A percentile compares a stretch with the other conserved stretches of the same genome.
phyloP scores from a whole-genome alignment of 2,113 vertebrate genomes.

The Pavo muticus region DNA sequence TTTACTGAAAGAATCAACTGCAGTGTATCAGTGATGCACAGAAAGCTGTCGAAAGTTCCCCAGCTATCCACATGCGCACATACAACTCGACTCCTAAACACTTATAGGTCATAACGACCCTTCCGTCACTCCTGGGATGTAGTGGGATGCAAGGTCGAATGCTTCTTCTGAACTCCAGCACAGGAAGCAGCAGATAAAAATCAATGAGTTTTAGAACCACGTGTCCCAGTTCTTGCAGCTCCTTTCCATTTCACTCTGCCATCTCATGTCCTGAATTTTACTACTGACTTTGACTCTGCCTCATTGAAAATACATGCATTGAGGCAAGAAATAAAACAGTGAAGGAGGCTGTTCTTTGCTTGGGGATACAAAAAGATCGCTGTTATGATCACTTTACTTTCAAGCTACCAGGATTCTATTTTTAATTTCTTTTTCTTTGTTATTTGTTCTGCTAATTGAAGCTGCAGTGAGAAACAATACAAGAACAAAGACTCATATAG shows the following conservation, averaged over 20 bases:
- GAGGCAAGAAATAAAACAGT: conserved; percentile 9
- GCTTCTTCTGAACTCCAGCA: background rate
- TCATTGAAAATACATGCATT: background rate
- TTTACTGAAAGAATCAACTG: background rate
- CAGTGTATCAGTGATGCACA: background rate
- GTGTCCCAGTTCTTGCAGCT: background rate
- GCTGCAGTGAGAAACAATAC: background rate
- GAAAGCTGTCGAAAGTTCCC: background rate
- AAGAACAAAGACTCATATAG: background rate
- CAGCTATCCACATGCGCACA: background rate
- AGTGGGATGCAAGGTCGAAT: background rate
- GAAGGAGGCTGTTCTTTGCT: background rate
- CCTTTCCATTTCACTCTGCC: background rate
- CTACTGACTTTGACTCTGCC: background rate
- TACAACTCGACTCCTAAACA: background rate
- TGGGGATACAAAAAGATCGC: background rate
- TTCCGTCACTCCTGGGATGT: background rate
- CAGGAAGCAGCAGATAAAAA: background rate
- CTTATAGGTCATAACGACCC: background rate
- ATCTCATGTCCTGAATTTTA: background rate
- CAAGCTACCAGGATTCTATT: background rate
- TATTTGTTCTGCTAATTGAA: background rate
- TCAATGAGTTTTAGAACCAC: background rate
- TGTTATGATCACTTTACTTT: background rate
- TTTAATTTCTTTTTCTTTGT: background rate